Conservation (phyloP, 2,888 invertebrate species). For the Choristoneura rosaceana region DNA sequence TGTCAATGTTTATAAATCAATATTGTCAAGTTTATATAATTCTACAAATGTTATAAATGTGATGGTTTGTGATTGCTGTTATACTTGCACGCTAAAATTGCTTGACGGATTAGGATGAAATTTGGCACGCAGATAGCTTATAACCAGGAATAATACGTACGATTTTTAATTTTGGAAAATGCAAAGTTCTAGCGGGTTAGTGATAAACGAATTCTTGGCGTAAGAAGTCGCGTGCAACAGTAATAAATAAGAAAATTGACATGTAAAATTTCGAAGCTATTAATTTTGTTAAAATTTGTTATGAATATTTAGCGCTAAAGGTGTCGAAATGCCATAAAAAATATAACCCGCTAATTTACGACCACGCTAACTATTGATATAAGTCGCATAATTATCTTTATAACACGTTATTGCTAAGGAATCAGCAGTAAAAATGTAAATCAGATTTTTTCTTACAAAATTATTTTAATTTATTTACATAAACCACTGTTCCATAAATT, state of each 20-base stretch:
- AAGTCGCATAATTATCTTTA: slow-evolving; percentile 6
- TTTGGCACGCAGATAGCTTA: too few species aligned
- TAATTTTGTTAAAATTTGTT: neutral
- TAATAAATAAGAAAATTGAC: neutral
- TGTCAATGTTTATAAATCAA: neutral
- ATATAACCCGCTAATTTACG: slow-evolving; percentile 2
- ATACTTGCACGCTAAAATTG: too few species aligned
- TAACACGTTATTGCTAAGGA: slow-evolving; percentile 11
- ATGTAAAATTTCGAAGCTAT: slow-evolving; percentile 1
- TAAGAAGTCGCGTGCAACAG: neutral
- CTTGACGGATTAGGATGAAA: too few species aligned
- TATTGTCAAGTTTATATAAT: too few species aligned
- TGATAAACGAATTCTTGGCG: neutral
- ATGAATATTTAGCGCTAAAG: slow-evolving; percentile 9
- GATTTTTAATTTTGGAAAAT: too few species aligned
- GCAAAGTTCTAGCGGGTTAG: too few species aligned
- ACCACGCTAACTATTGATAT: slow-evolving; percentile 9
- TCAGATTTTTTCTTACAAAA: neutral
- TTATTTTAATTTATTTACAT: slow-evolving; percentile 1
- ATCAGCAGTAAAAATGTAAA: slow-evolving; percentile 3
- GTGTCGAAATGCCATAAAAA: slow-evolving; percentile 9
- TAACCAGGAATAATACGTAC: too few species aligned
- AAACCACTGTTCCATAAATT: neutral
- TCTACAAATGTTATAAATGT: too few species aligned
- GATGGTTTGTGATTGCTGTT: too few species aligned